Conservation (phyloP, 1,140 invertebrate species). For the Neoseiulus cucumeris region DNA sequence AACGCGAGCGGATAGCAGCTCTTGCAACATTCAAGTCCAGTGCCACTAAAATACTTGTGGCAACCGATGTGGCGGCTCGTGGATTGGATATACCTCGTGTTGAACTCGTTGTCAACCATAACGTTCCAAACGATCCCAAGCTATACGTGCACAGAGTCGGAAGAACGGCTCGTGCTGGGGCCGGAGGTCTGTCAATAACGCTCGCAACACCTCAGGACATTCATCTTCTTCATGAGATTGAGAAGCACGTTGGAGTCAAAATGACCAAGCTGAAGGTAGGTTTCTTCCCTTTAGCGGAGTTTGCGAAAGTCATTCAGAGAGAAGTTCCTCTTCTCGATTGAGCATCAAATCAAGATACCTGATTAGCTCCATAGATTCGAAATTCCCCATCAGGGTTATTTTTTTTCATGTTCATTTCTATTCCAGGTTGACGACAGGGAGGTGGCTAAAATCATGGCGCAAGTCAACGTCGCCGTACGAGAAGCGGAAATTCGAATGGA, state of each 20-base stretch:
- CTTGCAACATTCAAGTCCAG: slow-evolving; percentile 68
- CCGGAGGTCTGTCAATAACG: slow-evolving; percentile 62
- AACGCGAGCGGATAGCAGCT: slow-evolving; percentile 52
- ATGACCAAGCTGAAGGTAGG: slow-evolving; percentile 61
- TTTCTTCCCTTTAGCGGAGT: slow-evolving; percentile 13
- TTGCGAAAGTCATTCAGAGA: too few species aligned
- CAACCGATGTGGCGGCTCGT: slow-evolving; percentile 87
- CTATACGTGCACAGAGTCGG: slow-evolving; percentile 95
- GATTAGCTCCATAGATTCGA: too few species aligned
- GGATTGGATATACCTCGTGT: slow-evolving; percentile 39
- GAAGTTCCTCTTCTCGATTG: too few species aligned
- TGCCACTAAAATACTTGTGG: slow-evolving; percentile 62
- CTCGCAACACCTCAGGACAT: slow-evolving; percentile 81
- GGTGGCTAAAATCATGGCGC: slow-evolving; percentile 63
- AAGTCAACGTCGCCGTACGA: slow-evolving; percentile 68
- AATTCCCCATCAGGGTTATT: too few species aligned
- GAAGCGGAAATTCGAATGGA: slow-evolving; percentile 80
- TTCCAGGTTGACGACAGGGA: slow-evolving; percentile 43
- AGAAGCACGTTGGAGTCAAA: slow-evolving; percentile 59
- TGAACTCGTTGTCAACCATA: slow-evolving; percentile 72
- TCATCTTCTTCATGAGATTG: slow-evolving; percentile 60
- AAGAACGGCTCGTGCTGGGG: slow-evolving; percentile 75
- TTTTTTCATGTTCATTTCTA: too few species aligned
- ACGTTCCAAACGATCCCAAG: slow-evolving; percentile 64
- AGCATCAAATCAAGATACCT: too few species aligned